Conservation (phyloP, 2,797 vertebrate genomes). For the Siniperca obscura region DNA sequence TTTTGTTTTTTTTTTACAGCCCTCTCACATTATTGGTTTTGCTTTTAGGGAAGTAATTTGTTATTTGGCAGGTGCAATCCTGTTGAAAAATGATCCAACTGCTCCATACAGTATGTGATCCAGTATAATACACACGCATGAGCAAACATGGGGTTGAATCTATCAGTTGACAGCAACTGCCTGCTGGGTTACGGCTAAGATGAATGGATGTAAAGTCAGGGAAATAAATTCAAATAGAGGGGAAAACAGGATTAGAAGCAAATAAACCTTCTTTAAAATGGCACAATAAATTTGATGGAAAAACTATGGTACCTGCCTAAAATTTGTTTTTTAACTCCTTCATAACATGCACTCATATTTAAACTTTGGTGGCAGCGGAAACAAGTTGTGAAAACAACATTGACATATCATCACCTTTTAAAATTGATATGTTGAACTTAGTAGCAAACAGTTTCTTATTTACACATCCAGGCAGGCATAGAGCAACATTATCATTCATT, state of each 20-base stretch:
- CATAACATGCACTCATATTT: background rate
- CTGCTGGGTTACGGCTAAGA: background rate
- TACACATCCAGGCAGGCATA: background rate
- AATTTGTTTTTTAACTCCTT: background rate
- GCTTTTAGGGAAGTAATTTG: constrained; percentile 33
- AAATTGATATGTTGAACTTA: background rate
- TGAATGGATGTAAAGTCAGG: background rate
- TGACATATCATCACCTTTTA: background rate
- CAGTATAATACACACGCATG: background rate
- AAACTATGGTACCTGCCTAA: too few relatives aligned
- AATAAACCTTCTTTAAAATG: background rate
- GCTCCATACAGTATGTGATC: background rate
- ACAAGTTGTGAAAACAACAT: background rate
- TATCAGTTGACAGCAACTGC: background rate
- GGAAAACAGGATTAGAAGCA: background rate
- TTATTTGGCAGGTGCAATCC: background rate
- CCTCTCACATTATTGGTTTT: constrained; percentile 5
- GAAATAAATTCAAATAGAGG: background rate
- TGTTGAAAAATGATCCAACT: constrained; percentile 41
- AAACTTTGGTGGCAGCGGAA: background rate
- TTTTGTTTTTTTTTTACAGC: constrained; percentile 7
- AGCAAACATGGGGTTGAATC: background rate
- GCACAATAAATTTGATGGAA: background rate
- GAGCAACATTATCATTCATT: background rate
- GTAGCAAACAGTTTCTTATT: background rate